A percentile compares a stretch with the other conserved stretches of the same genome.
Evolutionary conservation across 2,888 invertebrate genomes (phyloP).

Genomic region (Sclerodermus sp.): DNA sequence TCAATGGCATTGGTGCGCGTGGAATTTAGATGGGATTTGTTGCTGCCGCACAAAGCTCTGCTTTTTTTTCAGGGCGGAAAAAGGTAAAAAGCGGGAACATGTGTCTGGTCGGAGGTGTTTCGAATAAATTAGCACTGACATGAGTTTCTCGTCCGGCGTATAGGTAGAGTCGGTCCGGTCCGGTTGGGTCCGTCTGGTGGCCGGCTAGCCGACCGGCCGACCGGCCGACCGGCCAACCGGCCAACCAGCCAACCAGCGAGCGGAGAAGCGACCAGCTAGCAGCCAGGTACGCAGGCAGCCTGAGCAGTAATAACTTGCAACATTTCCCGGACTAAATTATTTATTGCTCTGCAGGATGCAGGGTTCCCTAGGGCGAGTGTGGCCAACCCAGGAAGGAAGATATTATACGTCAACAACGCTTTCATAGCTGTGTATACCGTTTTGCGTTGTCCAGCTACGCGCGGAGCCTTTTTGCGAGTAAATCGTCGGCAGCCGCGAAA

Average conservation of each 20-base stretch:
- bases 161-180: constrained; percentile 7
- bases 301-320: constrained; percentile 36
- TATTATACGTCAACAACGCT: constrained; percentile 36
- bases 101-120: neutral
- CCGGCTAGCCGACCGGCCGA: too few relatives aligned
- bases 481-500: constrained; percentile 4
- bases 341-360: constrained; percentile 35
- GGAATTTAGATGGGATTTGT: too few relatives aligned
- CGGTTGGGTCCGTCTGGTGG: too few relatives aligned
- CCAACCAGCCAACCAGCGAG: too few relatives aligned
- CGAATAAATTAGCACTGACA: constrained; percentile 14
- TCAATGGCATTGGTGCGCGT: too few relatives aligned
- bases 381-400: constrained; percentile 32
- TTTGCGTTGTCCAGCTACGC: constrained; percentile 21
- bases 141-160: constrained; percentile 13
- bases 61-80: neutral
- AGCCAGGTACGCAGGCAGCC: neutral
- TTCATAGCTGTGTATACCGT: constrained; percentile 26
- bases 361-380: constrained; percentile 27
- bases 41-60: too few relatives aligned
- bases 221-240: too few relatives aligned
- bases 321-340: constrained; percentile 40
- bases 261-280: too few relatives aligned
- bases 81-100: neutral
- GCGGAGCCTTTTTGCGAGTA: constrained; percentile 17